Conservation (phyloP, 2,113 vertebrate species). For the Lepus europaeus region DNA sequence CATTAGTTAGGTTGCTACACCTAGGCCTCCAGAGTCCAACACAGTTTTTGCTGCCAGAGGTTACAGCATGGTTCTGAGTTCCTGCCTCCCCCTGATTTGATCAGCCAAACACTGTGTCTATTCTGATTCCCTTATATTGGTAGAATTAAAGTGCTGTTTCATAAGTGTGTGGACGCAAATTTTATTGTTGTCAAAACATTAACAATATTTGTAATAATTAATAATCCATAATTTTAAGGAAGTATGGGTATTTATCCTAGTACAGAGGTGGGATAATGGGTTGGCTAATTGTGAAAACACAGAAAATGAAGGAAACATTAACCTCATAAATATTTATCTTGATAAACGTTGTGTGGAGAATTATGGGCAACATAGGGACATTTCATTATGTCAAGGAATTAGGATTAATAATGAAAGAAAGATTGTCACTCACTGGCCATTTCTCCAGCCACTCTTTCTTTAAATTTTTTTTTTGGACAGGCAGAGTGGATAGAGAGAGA, state of each 20-base stretch:
- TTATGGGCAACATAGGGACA: not conserved
- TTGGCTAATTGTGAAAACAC: not conserved
- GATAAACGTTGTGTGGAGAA: not conserved
- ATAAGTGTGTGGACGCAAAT: not conserved
- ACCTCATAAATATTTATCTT: not conserved
- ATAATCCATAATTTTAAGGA: not conserved
- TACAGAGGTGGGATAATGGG: not conserved
- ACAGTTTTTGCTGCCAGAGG: not conserved
- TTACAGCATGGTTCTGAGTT: not conserved
- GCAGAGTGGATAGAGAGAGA: no score
- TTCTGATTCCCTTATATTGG: not conserved
- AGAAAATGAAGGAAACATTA: not conserved
- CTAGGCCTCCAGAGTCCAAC: not conserved
- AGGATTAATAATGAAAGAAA: not conserved
- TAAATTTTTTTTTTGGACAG: not conserved
- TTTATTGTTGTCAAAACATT: conserved; percentile 36
- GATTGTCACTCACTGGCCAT: not conserved
- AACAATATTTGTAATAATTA: not conserved
- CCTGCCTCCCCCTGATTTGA: not conserved
- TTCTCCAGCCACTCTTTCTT: not conserved
- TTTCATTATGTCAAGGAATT: not conserved
- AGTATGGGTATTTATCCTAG: not conserved
- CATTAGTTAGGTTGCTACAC: not conserved
- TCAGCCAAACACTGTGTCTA: not conserved
- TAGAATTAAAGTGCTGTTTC: not conserved